Evolutionary conservation across 2,888 invertebrate species (phyloP), one percentile per base, ranked within the genome.

Genomic region (Calameuta pallipes): DNA sequence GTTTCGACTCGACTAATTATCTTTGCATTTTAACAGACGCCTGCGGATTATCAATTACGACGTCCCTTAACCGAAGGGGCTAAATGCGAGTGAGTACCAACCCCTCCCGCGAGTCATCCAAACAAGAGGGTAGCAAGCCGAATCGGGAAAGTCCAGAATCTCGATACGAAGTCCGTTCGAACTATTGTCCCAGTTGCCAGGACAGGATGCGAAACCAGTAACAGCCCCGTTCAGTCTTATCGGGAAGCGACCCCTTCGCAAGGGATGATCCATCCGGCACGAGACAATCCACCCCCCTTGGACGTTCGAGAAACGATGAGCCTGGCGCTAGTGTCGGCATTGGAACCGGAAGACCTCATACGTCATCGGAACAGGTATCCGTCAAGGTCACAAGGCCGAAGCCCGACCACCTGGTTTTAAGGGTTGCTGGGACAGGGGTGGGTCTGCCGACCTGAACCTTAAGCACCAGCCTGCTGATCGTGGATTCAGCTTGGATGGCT

Each of bases 221-320:
- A 1, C 23, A 56, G 9, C 56, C 73, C 80, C 73, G 69, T 76
- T 78, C 74, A 75, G 81, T 84, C 87, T 88, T 89, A 89, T 89
- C 89, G 85, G 9, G 56, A 56, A 23, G 6, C 56, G 23, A 56
- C 56, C 56, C 56, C 23, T 56, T 56, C 56, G 56, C 6, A 6
- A 56, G 23, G 56, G 56, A 15, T 23, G 56, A 89, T 89, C 88
- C 86, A 89, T 88, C 87, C 87, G 82, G 80, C 83, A 84, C 87
- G 87, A 88, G 87, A 87, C 84, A 81, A 85, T 84, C 82, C 82
- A 83, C 85, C 82, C 33, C 36, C 36, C 11, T 12, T 36, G 12
- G 36, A 88, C 86, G 88, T 88, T 84, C 81, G 80, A 76, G 83
- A 86, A 88, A 84, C 87, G 86, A 87, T 85, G 83, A 84, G 80